Evolutionary conservation across 2,888 invertebrate genomes (phyloP).

Genomic region (Meganola albula): DNA sequence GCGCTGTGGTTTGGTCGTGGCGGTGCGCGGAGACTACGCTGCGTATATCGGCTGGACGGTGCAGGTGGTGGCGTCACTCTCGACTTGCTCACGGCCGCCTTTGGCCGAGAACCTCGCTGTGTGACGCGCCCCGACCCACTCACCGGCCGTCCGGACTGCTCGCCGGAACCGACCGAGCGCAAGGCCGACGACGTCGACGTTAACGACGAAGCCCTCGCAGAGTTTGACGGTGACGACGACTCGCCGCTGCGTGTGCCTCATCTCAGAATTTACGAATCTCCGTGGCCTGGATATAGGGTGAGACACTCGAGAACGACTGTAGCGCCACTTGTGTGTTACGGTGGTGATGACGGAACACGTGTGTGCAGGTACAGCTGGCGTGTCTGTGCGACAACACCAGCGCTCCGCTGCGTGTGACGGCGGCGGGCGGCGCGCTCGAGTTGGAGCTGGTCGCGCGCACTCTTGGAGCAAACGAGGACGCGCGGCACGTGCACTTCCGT

Average conservation of each 20-base stretch:
- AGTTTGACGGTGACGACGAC: conserved; percentile 45
- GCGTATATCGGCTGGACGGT: conserved; percentile 86
- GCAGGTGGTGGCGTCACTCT: conserved; percentile 81
- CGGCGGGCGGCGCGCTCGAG: conserved; percentile 79
- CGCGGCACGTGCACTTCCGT: conserved; percentile 87
- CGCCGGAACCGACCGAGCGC: conserved; percentile 36
- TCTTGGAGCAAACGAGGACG: conserved; percentile 88
- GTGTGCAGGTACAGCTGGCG: conserved; percentile 78
- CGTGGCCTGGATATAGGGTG: conserved; percentile 82
- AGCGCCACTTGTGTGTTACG: conserved; percentile 69
- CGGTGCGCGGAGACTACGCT: conserved; percentile 85
- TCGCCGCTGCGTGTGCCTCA: conserved; percentile 68
- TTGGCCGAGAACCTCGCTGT: conserved; percentile 80
- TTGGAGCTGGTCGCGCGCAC: conserved; percentile 85
- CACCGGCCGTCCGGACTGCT: conserved; percentile 78
- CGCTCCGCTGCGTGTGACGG: conserved; percentile 42
- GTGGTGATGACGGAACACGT: neutral
- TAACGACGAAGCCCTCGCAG: conserved; percentile 19
- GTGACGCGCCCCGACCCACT: conserved; percentile 84
- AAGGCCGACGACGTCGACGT: conserved; percentile 26
- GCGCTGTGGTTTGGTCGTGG: conserved; percentile 91
- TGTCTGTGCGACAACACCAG: conserved; percentile 88
- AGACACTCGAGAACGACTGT: no score
- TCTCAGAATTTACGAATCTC: conserved; percentile 81
- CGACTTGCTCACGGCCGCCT: conserved; percentile 83